phyloP scores from a whole-genome alignment of 2,888 invertebrate genomes.

The Phasia obesa region DNA sequence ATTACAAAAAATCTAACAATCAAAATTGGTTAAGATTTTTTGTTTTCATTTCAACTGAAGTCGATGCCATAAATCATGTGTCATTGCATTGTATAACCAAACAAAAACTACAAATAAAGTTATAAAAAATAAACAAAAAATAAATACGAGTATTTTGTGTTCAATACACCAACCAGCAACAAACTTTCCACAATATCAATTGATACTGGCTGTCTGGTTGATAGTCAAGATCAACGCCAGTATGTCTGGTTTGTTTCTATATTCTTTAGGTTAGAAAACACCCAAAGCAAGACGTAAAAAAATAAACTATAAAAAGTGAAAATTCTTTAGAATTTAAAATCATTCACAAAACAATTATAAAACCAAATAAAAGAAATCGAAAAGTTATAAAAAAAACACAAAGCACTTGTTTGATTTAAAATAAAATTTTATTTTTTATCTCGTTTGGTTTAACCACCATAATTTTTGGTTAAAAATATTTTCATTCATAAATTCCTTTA shows the following conservation, averaged over 20 bases:
- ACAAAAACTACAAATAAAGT: constrained; percentile 47
- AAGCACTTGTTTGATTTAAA: constrained; percentile 64
- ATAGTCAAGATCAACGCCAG: constrained; percentile 70
- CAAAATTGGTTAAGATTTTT: constrained; percentile 70
- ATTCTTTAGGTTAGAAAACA: constrained; percentile 37
- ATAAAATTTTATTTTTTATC: constrained; percentile 6
- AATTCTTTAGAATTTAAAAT: constrained; percentile 53
- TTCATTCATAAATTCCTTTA: constrained; percentile 65
- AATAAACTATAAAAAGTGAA: constrained; percentile 62
- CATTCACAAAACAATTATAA: constrained; percentile 46
- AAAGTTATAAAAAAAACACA: constrained; percentile 29
- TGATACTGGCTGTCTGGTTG: constrained; percentile 41
- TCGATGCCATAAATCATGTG: constrained; percentile 73
- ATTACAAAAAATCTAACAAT: constrained; percentile 72
- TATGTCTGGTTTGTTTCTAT: constrained; percentile 52
- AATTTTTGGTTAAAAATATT: constrained; percentile 51
- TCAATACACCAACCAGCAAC: constrained; percentile 31
- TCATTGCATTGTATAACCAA: constrained; percentile 58
- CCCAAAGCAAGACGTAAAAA: constrained; percentile 6
- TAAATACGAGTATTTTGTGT: constrained; percentile 19
- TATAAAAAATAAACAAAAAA: constrained; percentile 29
- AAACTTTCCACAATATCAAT: constrained; percentile 59
- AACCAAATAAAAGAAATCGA: constrained; percentile 39
- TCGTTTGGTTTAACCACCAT: constrained; percentile 35
- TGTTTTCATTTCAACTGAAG: constrained; percentile 39